Evolutionary conservation across 2,113 vertebrate species (phyloP).

Genomic region (Cochlearius cochlearius): DNA sequence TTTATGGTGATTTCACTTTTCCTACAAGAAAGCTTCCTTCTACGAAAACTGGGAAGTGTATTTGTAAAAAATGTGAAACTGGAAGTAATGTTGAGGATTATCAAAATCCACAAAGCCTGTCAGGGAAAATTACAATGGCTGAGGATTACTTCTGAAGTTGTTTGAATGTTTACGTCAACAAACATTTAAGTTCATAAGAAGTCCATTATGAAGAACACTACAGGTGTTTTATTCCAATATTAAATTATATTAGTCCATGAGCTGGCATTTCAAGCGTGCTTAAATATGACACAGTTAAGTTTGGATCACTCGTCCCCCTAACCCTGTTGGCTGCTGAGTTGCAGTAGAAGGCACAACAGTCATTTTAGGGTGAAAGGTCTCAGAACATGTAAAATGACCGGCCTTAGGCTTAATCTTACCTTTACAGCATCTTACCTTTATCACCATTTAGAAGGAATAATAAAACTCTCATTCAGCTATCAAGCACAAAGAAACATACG

Average conservation of each 20-base stretch:
- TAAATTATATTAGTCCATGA: neutral
- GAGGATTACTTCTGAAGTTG: neutral
- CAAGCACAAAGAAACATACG: rapidly evolving
- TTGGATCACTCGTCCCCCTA: neutral
- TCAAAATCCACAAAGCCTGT: neutral
- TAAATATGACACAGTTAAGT: neutral
- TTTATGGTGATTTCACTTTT: neutral
- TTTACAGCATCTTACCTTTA: neutral
- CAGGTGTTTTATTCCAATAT: neutral
- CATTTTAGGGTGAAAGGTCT: neutral
- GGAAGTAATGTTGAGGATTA: neutral
- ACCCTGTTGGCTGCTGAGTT: neutral
- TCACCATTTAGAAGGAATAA: neutral
- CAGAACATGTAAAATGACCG: rapidly evolving
- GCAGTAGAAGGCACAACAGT: neutral
- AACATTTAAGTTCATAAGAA: neutral
- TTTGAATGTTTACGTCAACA: neutral
- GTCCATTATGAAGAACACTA: rapidly evolving
- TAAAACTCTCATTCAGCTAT: neutral
- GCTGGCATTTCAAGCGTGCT: neutral
- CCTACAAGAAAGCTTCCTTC: neutral
- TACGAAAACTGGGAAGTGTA: neutral
- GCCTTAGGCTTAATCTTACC: neutral
- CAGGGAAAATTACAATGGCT: neutral
- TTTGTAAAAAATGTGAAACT: neutral